A percentile compares a stretch with the other conserved stretches of the same genome.
Evolutionary conservation across 2,113 vertebrate species (phyloP).

Genomic region (human): DNA sequence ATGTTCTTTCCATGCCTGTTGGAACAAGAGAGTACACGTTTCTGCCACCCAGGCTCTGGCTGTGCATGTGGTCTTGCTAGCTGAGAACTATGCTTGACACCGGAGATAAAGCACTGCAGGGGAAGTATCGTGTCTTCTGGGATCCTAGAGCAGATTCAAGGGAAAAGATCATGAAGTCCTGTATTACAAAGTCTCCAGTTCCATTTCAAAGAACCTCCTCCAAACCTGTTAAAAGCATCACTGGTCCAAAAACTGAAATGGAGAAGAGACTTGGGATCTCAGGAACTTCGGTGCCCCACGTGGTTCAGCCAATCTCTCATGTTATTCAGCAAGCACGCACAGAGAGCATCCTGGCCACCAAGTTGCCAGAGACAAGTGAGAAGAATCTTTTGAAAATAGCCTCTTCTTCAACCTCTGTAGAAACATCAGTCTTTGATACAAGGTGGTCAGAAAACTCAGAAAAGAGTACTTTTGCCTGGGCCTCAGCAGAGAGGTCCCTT

Average conservation of each 20-base stretch:
- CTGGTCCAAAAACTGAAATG: not conserved
- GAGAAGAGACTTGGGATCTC: not conserved
- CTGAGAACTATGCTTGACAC: constrained; percentile 12
- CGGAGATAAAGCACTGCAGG: not conserved
- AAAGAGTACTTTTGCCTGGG: not conserved
- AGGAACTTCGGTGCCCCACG: not conserved
- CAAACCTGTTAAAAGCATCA: not conserved
- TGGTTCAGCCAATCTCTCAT: not conserved
- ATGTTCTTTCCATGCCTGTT: constrained; percentile 68
- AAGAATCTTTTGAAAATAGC: not conserved
- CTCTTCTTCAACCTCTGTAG: not conserved
- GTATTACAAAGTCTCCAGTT: not conserved
- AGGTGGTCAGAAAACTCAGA: not conserved
- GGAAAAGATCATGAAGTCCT: not conserved
- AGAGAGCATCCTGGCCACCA: not conserved
- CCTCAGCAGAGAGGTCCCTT: not conserved
- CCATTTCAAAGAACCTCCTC: not conserved
- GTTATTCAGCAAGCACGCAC: not conserved
- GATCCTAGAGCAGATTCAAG: not conserved
- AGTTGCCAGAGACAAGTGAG: not conserved
- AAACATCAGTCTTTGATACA: not conserved
- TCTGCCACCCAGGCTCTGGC: constrained; percentile 72
- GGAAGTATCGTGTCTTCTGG: constrained; percentile 71
- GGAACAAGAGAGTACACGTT: constrained; percentile 28
- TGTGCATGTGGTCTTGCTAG: constrained; percentile 51